phyloP scores from a whole-genome alignment of 2,888 invertebrate genomes.

The Teinopalpus imperialis region DNA sequence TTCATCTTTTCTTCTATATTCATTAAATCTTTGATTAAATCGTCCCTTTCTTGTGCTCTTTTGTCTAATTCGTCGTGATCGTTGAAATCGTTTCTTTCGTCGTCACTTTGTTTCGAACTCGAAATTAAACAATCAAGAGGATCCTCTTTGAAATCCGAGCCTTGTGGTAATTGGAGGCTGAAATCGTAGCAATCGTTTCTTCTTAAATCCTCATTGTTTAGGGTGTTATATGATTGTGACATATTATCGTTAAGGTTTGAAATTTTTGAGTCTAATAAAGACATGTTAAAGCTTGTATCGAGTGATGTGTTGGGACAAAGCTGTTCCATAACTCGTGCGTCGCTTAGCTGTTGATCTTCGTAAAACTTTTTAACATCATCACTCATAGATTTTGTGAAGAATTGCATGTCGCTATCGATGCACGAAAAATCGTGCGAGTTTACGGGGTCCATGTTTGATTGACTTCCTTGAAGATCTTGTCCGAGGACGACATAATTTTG shows the following conservation, averaged over 20 bases:
- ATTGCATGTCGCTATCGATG: slow-evolving; percentile 75
- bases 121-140: slow-evolving; percentile 67
- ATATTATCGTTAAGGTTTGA: slow-evolving; percentile 59
- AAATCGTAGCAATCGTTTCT: slow-evolving; percentile 71
- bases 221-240: slow-evolving; percentile 54
- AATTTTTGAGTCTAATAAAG: slow-evolving; percentile 61
- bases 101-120: slow-evolving; percentile 57
- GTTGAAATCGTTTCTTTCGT: slow-evolving; percentile 46
- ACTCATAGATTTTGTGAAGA: slow-evolving; percentile 74
- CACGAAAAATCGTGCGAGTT: slow-evolving; percentile 67
- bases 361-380: slow-evolving; percentile 76
- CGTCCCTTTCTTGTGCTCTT: slow-evolving; percentile 58
- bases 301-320: slow-evolving; percentile 66
- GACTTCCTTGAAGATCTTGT: slow-evolving; percentile 54
- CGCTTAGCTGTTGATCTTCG: slow-evolving; percentile 64
- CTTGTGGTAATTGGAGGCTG: slow-evolving; percentile 59
- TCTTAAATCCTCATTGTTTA: slow-evolving; percentile 62
- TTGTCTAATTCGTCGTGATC: slow-evolving; percentile 49
- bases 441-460: slow-evolving; percentile 54
- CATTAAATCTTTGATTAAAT: slow-evolving; percentile 72
- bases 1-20: slow-evolving; percentile 68
- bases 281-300: slow-evolving; percentile 68
- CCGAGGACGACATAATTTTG: slow-evolving; percentile 69
- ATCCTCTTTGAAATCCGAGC: slow-evolving; percentile 65
- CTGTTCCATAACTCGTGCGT: slow-evolving; percentile 63